phyloP scores from a whole-genome alignment of 2,113 vertebrate species.

The Pelvicachromis taeniatus region DNA sequence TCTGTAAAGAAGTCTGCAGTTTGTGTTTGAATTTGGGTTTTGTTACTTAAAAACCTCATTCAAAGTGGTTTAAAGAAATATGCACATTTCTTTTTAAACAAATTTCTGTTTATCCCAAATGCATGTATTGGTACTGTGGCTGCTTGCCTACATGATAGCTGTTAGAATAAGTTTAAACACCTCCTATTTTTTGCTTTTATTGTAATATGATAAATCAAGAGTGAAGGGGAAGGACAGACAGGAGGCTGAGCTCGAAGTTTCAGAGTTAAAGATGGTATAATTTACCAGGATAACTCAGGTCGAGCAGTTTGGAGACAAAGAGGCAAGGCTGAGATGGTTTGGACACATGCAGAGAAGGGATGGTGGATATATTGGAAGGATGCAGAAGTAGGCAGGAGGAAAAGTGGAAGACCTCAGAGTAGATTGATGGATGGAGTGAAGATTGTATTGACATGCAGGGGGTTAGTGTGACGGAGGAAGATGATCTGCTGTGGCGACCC shows the following conservation, averaged over 20 bases:
- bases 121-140: not conserved
- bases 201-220: not conserved
- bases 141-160: not conserved
- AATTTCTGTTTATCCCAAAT: not conserved
- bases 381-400: not conserved
- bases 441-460: not conserved
- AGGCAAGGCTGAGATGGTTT: not conserved
- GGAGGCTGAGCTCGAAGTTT: not conserved
- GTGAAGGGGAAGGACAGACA: not conserved
- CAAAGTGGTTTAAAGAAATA: not conserved
- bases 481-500: not conserved
- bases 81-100: not conserved
- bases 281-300: not conserved
- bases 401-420: not conserved
- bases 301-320: not conserved
- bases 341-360: not conserved
- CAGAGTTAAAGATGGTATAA: not conserved
- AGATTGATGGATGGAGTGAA: not conserved
- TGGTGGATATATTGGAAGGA: not conserved
- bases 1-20: not conserved
- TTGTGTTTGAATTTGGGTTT: not conserved
- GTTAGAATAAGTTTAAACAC: not conserved
- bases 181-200: not conserved
- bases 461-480: not conserved
- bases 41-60: not conserved